Base-by-base conservation (phyloP, 2,888 invertebrate species). In the Eilema caniola region DNA sequence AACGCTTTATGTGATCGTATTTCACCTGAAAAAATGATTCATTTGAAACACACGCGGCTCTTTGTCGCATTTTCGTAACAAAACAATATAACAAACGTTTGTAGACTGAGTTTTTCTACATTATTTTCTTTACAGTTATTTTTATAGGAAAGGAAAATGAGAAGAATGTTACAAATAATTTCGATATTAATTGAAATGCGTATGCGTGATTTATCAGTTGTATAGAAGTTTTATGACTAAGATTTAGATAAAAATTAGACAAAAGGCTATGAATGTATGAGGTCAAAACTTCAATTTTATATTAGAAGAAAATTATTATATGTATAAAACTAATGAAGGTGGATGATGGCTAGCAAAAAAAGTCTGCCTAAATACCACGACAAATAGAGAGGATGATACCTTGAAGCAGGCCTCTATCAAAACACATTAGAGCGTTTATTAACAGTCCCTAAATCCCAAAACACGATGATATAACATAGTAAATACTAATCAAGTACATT, bases 1-100 rank as follows among this genome's bases (percentile, higher is more conserved):
- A 95, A 93, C 91, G 93, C 87, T 94, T 94, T 93, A 94, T 94
- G 92, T 87, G 94, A 91, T 91, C 93, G 91, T 95, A 95, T 93
- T 92, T 94, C 93, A 95, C 93, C 90, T 93, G 93, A 90, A 92
- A 82, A 93, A 92, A 93, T 94, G 93, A 94, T 94, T 94, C 93
- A 93, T 90, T 78, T 82, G 74, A 85, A 86, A 84, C 86, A 86
- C 85, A 85, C 80, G 86, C 83, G 81, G 87, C 90, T 91, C 89
- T 90, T 89, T 89, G 88, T 89, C 87, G 87, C 86, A 85, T 89
- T 89, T 90, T 90, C 86, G 76, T 83, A 72, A 74, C 78, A 77
- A 82, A 84, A 80, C 85, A 86, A 86, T 84, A 84, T 84, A 84
- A 79, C 85, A 86, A 86, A 85, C 76, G 70, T 67, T 73, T 66